Evolutionary conservation across 1,140 invertebrate genomes (phyloP).

Genomic region (Pseudoatta argentina): DNA sequence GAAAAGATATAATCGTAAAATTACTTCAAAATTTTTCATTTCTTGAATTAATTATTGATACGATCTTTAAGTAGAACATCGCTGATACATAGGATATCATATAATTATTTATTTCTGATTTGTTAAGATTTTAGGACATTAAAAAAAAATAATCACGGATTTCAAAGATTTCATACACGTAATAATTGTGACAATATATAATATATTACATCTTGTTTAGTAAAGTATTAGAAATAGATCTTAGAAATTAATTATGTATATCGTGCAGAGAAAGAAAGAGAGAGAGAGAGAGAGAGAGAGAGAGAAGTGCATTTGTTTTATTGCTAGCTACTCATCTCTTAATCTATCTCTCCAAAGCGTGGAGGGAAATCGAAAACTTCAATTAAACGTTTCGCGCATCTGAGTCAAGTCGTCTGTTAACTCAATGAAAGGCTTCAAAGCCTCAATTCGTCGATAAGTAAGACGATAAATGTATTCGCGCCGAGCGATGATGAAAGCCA

Average conservation of each 20-base stretch:
- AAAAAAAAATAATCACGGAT: neutral
- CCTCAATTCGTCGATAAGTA: slow-evolving; percentile 47
- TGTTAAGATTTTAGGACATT: neutral
- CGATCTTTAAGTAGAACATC: neutral
- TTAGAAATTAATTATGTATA: neutral
- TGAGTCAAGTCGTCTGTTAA: slow-evolving; percentile 3
- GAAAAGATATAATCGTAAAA: neutral
- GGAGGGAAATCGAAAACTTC: slow-evolving; percentile 25
- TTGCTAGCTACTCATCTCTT: neutral
- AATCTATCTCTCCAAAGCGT: neutral
- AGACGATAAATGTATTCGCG: slow-evolving; percentile 55
- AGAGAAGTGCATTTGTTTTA: neutral
- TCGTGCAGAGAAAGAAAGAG: too few relatives aligned
- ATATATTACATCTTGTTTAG: neutral
- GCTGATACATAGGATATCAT: neutral
- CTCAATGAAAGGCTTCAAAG: slow-evolving; percentile 15
- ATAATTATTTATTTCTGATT: neutral
- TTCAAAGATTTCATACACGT: too few relatives aligned
- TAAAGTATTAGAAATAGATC: neutral
- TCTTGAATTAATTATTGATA: neutral
- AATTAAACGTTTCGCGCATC: slow-evolving; percentile 5
- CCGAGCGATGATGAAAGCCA: slow-evolving; percentile 63
- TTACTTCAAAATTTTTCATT: neutral
- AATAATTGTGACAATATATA: neutral
- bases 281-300: too few relatives aligned